phyloP scores from a whole-genome alignment of 2,113 vertebrate species.

The Anser cygnoides region DNA sequence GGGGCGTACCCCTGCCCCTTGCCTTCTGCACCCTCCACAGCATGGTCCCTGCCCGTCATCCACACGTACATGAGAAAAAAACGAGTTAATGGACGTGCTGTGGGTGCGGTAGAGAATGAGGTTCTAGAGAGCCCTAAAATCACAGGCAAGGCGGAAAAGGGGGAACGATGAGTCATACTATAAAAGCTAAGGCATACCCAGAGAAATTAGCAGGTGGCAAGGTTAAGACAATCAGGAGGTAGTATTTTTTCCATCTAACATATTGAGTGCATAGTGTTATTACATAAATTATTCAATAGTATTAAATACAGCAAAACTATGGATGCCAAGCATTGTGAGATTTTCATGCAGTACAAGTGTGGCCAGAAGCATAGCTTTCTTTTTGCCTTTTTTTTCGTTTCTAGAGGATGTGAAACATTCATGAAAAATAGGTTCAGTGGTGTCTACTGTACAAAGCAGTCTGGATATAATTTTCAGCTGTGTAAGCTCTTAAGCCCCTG shows the following conservation, averaged over 20 bases:
- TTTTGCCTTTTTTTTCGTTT: not conserved
- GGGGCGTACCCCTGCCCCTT: not conserved
- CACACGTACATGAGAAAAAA: not conserved
- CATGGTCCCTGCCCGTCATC: accelerated
- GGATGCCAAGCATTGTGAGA: not conserved
- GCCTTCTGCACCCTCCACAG: accelerated
- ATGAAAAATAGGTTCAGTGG: not conserved
- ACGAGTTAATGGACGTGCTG: accelerated
- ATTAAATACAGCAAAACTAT: not conserved
- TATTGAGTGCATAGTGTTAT: not conserved
- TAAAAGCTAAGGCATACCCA: not conserved
- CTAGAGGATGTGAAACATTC: not conserved
- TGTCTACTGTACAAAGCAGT: not conserved
- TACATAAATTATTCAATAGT: not conserved
- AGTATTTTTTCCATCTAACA: not conserved
- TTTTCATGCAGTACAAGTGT: not conserved
- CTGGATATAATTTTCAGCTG: constrained; percentile 8
- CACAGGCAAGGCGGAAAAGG: accelerated
- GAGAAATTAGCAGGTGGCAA: not conserved
- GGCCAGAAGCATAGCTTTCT: not conserved
- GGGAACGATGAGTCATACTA: not conserved
- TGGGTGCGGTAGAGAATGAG: not conserved
- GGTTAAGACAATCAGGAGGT: not conserved
- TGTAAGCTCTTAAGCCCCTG: not conserved
- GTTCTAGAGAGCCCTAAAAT: not conserved